Conservation (phyloP, 2,113 vertebrate genomes). For the Madoqua kirkii region DNA sequence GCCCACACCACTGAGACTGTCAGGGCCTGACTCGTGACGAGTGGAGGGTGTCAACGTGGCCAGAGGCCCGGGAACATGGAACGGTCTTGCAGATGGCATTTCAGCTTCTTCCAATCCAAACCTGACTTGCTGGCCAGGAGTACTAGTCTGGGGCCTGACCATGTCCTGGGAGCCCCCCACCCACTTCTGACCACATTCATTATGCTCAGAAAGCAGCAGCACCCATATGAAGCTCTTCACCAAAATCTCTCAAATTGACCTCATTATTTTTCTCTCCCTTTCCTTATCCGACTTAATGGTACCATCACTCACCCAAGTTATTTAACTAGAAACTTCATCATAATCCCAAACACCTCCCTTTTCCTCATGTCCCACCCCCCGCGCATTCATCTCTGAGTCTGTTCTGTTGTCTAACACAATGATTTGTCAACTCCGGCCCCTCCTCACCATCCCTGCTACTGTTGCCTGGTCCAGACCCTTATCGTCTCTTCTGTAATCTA, state of each 20-base stretch:
- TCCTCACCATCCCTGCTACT: neutral
- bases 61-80: conserved; percentile 46
- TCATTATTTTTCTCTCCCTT: neutral
- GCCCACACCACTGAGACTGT: conserved; percentile 66
- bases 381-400: neutral
- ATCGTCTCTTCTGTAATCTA: neutral
- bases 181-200: neutral
- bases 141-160: neutral
- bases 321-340: neutral
- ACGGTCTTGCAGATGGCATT: conserved; percentile 1
- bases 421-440: neutral
- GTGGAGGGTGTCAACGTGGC: conserved; percentile 64
- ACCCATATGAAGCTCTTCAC: neutral
- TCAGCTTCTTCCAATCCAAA: neutral
- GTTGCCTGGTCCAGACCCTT: neutral
- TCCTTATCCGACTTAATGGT: neutral
- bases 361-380: neutral
- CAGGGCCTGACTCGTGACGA: conserved; percentile 73
- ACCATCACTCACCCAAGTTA: neutral
- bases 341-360: neutral
- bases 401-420: neutral
- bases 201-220: neutral
- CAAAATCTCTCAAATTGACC: neutral
- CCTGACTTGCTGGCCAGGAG: neutral
- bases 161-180: neutral